Percentiles rank a stretch among this genome's conserved stretches.
phyloP scores from a whole-genome alignment of 2,888 invertebrate genomes.

The Sarcophaga caerulescens region DNA sequence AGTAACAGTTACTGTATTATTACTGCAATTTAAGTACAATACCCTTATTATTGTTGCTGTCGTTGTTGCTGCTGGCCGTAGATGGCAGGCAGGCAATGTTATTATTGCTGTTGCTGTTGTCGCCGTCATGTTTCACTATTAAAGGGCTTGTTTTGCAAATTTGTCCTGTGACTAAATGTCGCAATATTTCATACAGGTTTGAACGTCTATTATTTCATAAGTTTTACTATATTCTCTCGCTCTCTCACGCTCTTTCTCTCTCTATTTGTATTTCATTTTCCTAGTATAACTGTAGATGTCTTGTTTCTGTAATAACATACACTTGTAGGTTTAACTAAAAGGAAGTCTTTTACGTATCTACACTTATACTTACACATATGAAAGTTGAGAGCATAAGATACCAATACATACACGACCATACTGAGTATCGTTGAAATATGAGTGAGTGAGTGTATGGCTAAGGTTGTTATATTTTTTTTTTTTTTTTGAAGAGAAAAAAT shows the following conservation, averaged over 20 bases:
- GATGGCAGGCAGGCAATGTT: constrained; percentile 10
- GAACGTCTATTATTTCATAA: not conserved
- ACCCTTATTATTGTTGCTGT: not conserved
- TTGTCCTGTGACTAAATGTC: constrained; percentile 43
- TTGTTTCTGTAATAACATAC: too few species aligned
- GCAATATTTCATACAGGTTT: not conserved
- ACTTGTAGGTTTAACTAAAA: too few species aligned
- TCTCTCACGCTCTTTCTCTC: not conserved
- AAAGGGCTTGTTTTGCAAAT: constrained; percentile 43
- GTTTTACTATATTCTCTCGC: not conserved
- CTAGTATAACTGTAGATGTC: too few species aligned
- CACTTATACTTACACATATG: too few species aligned
- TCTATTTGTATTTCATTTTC: too few species aligned
- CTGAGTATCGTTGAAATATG: too few species aligned
- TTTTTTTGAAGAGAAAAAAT: too few species aligned
- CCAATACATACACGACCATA: too few species aligned
- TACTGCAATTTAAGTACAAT: not conserved
- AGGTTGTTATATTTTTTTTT: too few species aligned
- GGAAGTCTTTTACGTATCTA: too few species aligned
- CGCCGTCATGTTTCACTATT: not conserved
- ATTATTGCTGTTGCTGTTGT: constrained; percentile 23
- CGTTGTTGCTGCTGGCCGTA: not conserved
- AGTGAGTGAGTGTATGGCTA: too few species aligned
- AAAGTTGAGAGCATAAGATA: too few species aligned
- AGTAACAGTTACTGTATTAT: constrained; percentile 12